A percentile compares a stretch with the other conserved stretches of the same genome.
phyloP scores from a whole-genome alignment of 2,888 invertebrate genomes.

The Brachypalpus laphriformis region DNA sequence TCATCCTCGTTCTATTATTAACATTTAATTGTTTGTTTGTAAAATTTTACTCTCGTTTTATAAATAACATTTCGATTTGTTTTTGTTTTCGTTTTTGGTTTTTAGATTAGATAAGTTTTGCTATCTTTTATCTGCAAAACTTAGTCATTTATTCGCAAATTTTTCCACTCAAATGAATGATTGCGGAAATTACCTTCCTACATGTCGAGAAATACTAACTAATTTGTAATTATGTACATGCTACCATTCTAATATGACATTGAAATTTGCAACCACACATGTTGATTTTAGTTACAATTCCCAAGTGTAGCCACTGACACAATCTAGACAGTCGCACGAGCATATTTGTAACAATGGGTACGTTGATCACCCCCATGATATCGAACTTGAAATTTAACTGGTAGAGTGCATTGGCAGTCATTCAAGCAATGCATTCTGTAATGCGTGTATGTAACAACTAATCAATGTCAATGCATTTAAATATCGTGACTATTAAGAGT shows the following conservation, averaged over 20 bases:
- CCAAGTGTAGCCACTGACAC: slow-evolving; percentile 11
- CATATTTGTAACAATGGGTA: background rate
- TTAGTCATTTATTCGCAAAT: no score
- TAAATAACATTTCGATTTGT: no score
- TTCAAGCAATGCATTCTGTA: background rate
- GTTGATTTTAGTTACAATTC: background rate
- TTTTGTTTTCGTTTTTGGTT: no score
- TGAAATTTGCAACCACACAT: background rate
- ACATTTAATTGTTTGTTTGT: no score
- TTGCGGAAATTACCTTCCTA: no score
- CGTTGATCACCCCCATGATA: slow-evolving; percentile 1
- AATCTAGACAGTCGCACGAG: background rate
- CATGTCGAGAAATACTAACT: no score
- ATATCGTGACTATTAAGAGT: background rate
- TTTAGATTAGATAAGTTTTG: no score
- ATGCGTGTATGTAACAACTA: background rate
- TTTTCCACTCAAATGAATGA: no score
- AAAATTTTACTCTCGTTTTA: no score
- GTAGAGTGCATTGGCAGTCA: background rate
- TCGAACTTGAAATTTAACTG: slow-evolving; percentile 42
- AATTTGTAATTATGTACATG: background rate
- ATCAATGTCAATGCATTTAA: background rate
- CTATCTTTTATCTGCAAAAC: no score
- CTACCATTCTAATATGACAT: background rate
- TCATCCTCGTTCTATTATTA: no score